Evolutionary conservation across 2,797 vertebrate genomes (phyloP), one percentile per base, ranked within the genome.

Genomic region (Podarcis siculus): DNA sequence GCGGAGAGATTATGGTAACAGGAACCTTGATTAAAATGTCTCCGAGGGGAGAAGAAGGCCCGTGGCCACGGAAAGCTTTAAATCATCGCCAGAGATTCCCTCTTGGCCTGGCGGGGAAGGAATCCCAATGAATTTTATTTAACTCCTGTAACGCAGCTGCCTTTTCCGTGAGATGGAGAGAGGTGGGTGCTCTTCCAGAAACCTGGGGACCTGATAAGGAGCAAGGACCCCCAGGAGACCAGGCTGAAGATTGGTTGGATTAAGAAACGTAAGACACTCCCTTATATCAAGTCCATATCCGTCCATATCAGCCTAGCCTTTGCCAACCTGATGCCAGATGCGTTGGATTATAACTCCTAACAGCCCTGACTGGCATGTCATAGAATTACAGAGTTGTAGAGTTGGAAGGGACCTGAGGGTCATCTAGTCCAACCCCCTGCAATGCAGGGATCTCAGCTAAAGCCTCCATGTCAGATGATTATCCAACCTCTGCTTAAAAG

Each of bases 61-160:
- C 2, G 4, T 6, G 23, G 49, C 49, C 8, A 32, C 13, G 2
- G 64, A 35, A 45, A 30, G 72, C 83, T 81, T 82, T 32, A 13
- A 94, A 82, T 77, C 72, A 87, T 2, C 79, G 71, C 32, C 75
- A 42, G 23, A 87, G 72, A 19, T 37, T 90, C 90, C 8, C 66
- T 89, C 42, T 64, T 17, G 37, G 61, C 6, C 64, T 25, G 27
- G 61, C 76, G 10, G n/a, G 8, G 37, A 64, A 39, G 21, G 25
- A 25, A 61, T 7, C 30, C 30, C 64, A 79, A 3, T 49, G 58
- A 32, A n/a, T 64, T 8, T 10, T 27, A 10, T 71, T 79, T 17
- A 5, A 5, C 49, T 85, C 55, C 77, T 58, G 5, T 25, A 75
- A 45, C 42, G 35, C 25, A n/a, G 9, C 8, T 66, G 39, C 49